Evolutionary conservation across 1,140 invertebrate genomes (phyloP), one percentile per base, ranked within the genome.

Genomic region (Drosophila murphyi): DNA sequence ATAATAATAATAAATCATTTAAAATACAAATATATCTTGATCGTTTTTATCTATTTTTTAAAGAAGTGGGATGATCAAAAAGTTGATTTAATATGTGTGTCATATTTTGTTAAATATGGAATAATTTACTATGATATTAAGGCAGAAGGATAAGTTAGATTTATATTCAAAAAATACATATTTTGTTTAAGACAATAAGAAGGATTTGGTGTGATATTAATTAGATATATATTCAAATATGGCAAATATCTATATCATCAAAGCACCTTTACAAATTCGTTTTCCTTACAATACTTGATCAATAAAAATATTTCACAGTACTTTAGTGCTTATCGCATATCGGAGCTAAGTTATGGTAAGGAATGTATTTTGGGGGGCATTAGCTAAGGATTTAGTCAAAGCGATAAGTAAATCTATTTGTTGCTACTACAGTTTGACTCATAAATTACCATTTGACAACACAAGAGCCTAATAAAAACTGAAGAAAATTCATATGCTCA

Each of bases 371-470:
- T 20, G 20, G 20, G 20, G 54, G 34, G 70, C 29, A 57, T 59
- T 76, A 54, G 51, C 50, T 37, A 61, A 70, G 80, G 85, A 69
- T 85, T 80, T 88, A 89, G 50, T 67, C 35, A 35, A 55, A 31
- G 45, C 83, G 73, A 88, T 83, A 75, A 79, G 64, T 70, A 71
- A 74, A 74, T 80, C 83, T 73, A 89, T 89, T 77, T 88, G 76
- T 72, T 70, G 71, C 76, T 77, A 77, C 72, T 79, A 62, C 29
- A 43, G 51, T 69, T 83, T 64, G 56, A 62, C 50, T 69, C 74
- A 88, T 88, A 88, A 88, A 88, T 88, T 75, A 77, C 39, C 62
- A 80, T 83, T 72, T 89, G 85, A 80, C 78, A 85, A 75, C 52
- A 72, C 77, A 76, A 67, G 72, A 78, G 63, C 48, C 43, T 54